Evolutionary conservation across 2,888 invertebrate genomes (phyloP).

Genomic region (Baccha elongata): DNA sequence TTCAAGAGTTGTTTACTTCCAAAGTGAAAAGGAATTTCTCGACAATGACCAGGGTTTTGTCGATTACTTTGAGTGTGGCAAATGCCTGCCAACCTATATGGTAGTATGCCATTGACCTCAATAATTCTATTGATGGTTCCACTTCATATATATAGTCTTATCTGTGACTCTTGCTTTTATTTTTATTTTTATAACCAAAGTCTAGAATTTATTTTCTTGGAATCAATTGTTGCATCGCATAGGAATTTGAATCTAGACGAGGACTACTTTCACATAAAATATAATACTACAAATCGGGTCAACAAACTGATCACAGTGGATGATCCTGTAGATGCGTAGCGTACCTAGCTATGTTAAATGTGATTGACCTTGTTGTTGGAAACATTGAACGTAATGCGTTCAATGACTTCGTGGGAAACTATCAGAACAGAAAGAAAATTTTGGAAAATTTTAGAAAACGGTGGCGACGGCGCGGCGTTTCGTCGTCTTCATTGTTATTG

Average conservation of each 20-base stretch:
- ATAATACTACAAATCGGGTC: background rate
- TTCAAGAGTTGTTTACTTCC: constrained; percentile 44
- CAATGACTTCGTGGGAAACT: constrained; percentile 24
- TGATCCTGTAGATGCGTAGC: constrained; percentile 2
- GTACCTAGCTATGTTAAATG: background rate
- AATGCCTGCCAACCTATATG: constrained; percentile 49
- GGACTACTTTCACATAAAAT: background rate
- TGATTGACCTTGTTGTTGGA: constrained; percentile 24
- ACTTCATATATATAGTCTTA: constrained; percentile 15
- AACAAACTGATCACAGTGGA: background rate
- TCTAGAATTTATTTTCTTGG: constrained; percentile 34
- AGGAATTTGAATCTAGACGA: background rate
- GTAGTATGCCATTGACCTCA: constrained; percentile 64
- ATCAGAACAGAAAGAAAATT: background rate
- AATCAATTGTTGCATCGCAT: background rate
- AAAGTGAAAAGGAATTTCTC: constrained; percentile 45
- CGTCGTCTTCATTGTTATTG: constrained; percentile 9
- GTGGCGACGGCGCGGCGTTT: background rate
- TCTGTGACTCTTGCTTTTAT: constrained; percentile 44
- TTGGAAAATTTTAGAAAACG: background rate
- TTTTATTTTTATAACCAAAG: constrained; percentile 44
- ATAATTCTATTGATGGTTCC: constrained; percentile 62
- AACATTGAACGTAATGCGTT: background rate
- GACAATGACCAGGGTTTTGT: constrained; percentile 59
- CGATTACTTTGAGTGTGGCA: constrained; percentile 52